Evolutionary conservation across 2,113 vertebrate genomes (phyloP).

Genomic region (Platichthys stellatus): DNA sequence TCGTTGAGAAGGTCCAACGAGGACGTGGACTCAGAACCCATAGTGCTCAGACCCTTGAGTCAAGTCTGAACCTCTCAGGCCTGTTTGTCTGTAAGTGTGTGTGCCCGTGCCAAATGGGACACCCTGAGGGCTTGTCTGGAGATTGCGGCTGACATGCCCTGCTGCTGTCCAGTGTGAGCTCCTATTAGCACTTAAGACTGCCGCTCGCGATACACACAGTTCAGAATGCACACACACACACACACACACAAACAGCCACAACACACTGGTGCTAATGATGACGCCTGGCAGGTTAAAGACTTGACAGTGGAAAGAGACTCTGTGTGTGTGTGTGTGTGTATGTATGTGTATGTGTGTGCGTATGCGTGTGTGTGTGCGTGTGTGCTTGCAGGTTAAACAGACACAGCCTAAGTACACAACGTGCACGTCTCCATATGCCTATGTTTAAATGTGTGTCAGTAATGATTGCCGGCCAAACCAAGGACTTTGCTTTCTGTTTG

Average conservation of each 20-base stretch:
- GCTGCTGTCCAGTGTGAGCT: slow-evolving; percentile 77
- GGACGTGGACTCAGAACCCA: slow-evolving; percentile 58
- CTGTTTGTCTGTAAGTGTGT: slow-evolving; percentile 42
- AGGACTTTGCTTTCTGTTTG: slow-evolving; percentile 53
- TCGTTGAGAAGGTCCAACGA: slow-evolving; percentile 61
- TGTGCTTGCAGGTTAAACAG: background rate
- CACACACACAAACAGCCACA: slow-evolving; percentile 28
- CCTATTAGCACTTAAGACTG: slow-evolving; percentile 74
- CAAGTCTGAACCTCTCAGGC: slow-evolving; percentile 60
- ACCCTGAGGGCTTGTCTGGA: slow-evolving; percentile 78
- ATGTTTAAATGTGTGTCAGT: slow-evolving; percentile 27
- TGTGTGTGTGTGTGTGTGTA: slow-evolving; percentile 1
- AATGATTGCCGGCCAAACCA: slow-evolving; percentile 37
- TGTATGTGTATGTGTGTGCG: background rate
- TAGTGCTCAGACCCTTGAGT: slow-evolving; percentile 48
- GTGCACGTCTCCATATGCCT: slow-evolving; percentile 21
- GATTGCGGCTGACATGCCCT: slow-evolving; percentile 78
- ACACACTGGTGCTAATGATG: slow-evolving; percentile 42
- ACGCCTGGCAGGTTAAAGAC: slow-evolving; percentile 60
- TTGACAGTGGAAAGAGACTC: slow-evolving; percentile 15
- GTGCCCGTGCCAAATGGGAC: slow-evolving; percentile 76
- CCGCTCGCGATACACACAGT: slow-evolving; percentile 34
- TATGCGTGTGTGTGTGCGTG: background rate
- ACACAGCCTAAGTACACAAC: slow-evolving; percentile 11
- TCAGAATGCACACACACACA: slow-evolving; percentile 7